phyloP scores from a whole-genome alignment of 2,888 invertebrate species.

The Orchestes rusci region DNA sequence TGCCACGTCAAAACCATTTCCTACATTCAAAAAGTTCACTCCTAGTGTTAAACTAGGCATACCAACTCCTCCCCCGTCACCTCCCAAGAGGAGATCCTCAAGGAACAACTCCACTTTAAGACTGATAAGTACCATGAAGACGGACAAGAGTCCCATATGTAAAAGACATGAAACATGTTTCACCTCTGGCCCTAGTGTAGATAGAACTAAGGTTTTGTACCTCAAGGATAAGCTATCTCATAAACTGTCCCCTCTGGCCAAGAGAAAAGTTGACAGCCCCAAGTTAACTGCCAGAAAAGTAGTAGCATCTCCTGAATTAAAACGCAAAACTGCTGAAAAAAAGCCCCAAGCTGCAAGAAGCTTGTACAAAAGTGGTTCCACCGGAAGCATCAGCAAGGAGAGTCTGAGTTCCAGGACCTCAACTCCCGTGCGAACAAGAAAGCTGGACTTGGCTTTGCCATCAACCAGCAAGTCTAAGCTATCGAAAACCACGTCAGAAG shows the following conservation, averaged over 20 bases:
- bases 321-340: constrained; percentile 39
- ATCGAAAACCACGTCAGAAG: constrained; percentile 45
- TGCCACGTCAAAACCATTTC: constrained; percentile 49
- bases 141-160: constrained; percentile 35
- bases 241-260: constrained; percentile 45
- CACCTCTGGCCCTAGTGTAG: constrained; percentile 36
- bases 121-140: constrained; percentile 52
- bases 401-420: constrained; percentile 17
- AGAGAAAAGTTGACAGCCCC: constrained; percentile 32
- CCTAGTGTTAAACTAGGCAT: constrained; percentile 45
- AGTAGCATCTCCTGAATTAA: constrained; percentile 37
- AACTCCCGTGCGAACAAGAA: constrained; percentile 41
- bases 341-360: constrained; percentile 29
- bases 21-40: constrained; percentile 53
- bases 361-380: constrained; percentile 19
- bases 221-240: constrained; percentile 56
- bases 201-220: constrained; percentile 52
- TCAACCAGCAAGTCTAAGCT: constrained; percentile 29
- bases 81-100: constrained; percentile 70
- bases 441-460: constrained; percentile 42
- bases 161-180: constrained; percentile 50
- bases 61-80: constrained; percentile 55
- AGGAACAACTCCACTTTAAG: constrained; percentile 62
- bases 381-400: constrained; percentile 16
- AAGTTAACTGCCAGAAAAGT: constrained; percentile 36